Evolutionary conservation across 1,140 invertebrate genomes (phyloP), one percentile per base, ranked within the genome.

Genomic region (Zophobas atratus): DNA sequence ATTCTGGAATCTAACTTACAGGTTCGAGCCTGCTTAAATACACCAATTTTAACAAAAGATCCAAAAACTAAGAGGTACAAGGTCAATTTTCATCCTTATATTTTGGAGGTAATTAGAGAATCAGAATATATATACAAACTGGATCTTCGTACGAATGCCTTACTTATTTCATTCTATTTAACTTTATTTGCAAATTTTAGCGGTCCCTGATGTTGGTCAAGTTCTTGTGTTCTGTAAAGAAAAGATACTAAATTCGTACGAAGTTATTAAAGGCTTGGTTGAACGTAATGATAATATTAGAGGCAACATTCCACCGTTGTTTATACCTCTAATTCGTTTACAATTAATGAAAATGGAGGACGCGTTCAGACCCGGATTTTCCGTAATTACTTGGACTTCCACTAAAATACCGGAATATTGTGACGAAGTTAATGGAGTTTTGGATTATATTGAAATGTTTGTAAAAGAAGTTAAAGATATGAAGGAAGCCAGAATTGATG

Each of bases 341-440:
- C 90, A 92, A 75, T 86, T 95, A 3, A 87, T 91, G 67, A 92
- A 94, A 86, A 84, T 94, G 60, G 92, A 93, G 70, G 88, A 90
- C 38, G 88, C 90, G 3, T 92, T 96, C 78, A 91, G 93, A 83
- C 93, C 94, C 1, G 95, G 94, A 4, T 84, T 96, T 1, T 93
- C 92, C 0, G 91, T 90, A 0, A 90, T 96, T 20, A 94, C 92
- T 0, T 97, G 95, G 95, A 92, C 93, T 1, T 96, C 95, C 0
- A 88, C 94, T 49, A 92, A 93, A 79, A 92, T 94, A 56, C 86
- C 90, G 0, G 87, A 92, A 38, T 92, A 92, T 79, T 92, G 92
- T 72, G 86, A 88, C 1, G 86, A 90, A 78, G 89, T 95, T 46
- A 85, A 89, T 72, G 79, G 83, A 0, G 86, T 90, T 2, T 84